Conservation (phyloP, 92 coral and sea anemone species). For the Desmophyllum pertusum region DNA sequence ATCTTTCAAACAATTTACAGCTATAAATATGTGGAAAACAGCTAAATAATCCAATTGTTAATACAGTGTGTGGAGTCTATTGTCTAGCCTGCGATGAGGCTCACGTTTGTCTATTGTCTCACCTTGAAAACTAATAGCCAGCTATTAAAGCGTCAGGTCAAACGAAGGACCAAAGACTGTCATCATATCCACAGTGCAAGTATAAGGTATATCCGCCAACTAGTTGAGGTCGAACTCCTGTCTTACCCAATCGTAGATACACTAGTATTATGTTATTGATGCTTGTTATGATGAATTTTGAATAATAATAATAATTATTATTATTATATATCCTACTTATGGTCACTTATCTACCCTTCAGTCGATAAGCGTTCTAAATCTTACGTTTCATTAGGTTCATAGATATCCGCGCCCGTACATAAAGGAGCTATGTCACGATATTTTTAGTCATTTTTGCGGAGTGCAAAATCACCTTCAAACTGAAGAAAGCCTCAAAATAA, state of each 20-base stretch:
- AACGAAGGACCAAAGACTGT: neutral
- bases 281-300: neutral
- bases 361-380: neutral
- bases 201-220: neutral
- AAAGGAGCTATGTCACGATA: no score
- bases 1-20: no score
- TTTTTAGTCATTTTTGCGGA: no score
- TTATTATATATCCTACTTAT: neutral
- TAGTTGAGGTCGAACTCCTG: neutral
- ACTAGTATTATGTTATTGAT: neutral
- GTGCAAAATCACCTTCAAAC: no score
- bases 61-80: no score
- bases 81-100: no score
- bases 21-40: neutral
- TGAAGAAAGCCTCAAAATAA: no score
- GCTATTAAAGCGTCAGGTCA: neutral
- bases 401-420: neutral
- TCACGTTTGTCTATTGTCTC: no score
- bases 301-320: neutral
- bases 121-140: no score
- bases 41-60: neutral
- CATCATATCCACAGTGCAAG: no score
- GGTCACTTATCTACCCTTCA: neutral
- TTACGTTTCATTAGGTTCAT: neutral
- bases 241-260: neutral